Base-by-base conservation (phyloP, 2,888 invertebrate genomes). In the Calliopum simillimum region DNA sequence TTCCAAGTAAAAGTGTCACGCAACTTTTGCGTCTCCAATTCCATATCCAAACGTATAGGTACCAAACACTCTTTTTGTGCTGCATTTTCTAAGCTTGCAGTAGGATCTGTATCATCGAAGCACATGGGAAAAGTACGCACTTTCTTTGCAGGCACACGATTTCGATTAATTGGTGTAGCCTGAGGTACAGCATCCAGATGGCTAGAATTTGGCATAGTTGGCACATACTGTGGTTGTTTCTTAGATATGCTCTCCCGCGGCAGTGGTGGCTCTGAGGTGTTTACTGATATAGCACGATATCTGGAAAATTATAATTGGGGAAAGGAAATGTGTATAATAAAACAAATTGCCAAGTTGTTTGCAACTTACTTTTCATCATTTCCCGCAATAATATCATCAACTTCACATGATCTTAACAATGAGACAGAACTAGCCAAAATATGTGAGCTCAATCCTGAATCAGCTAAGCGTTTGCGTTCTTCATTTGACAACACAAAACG, bases 1-100 rank as follows among this genome's bases (percentile, higher is more conserved):
- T 99, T 99, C 98, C 99, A 99, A 14, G 98, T 98, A 83, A 99
- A 99, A 12, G 98, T 99, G 82, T 99, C 99, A 70, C 99, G 89
- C 6, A 99, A 88, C 85, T 99, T 99, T 86, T 98, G 97, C 0
- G 99, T 99, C 81, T 99, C 99, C 76, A 99, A 93, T 87, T 99
- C 99, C 98, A 99, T 99, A 83, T 99, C 99, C 63, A 99, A 87
- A 61, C 99, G 90, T 78, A 99, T 98, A 0, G 99, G 99, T 3
- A 99, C 98, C 23, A 99, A 88, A 69, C 95, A 90, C 86, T 99
- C 99, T 72, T 91, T 91, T 83, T 96, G 95, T 3, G 93, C 91
- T 0, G 97, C 94, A 86, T 99, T 99, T 86, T 98, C 98, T 76
- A 95, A 88, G 86, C 97, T 94, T 0, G 93, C 88, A 3, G 94